phyloP scores from a whole-genome alignment of 2,113 vertebrate species.

The Carassius carassius region DNA sequence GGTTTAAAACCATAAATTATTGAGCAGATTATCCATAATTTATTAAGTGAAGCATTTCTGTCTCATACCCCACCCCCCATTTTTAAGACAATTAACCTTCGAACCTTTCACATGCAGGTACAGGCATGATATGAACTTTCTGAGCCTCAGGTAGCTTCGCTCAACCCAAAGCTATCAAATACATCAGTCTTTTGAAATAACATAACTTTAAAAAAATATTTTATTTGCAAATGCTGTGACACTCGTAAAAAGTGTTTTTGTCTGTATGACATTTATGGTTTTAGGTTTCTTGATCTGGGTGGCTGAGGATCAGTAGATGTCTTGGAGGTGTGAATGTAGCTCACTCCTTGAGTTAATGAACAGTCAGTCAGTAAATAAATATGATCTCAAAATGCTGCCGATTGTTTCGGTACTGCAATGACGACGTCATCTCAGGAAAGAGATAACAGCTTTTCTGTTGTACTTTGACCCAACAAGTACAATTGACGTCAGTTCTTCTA shows the following conservation, averaged over 20 bases:
- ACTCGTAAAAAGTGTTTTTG: not conserved
- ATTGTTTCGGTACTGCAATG: not conserved
- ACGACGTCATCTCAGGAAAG: not conserved
- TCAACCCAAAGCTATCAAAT: not conserved
- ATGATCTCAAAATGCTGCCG: not conserved
- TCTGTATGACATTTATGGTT: not conserved
- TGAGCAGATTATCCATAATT: not conserved
- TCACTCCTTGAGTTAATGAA: slow-evolving; percentile 8
- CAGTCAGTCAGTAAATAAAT: not conserved
- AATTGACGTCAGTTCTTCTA: not conserved
- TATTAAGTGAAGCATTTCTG: not conserved
- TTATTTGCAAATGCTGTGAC: not conserved
- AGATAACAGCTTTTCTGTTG: not conserved
- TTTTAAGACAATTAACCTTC: slow-evolving; percentile 54
- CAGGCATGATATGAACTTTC: slow-evolving; percentile 6
- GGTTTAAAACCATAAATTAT: not conserved
- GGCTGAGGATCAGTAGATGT: not conserved
- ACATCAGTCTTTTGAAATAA: not conserved
- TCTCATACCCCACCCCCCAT: not conserved
- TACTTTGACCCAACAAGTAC: not conserved
- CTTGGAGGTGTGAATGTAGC: not conserved
- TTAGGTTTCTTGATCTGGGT: not conserved
- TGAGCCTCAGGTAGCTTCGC: not conserved
- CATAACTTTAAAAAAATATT: not conserved
- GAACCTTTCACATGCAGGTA: slow-evolving; percentile 52